A percentile compares a stretch with the other conserved stretches of the same genome.
phyloP scores from a whole-genome alignment of 2,888 invertebrate genomes.

The Drosophila anceps region DNA sequence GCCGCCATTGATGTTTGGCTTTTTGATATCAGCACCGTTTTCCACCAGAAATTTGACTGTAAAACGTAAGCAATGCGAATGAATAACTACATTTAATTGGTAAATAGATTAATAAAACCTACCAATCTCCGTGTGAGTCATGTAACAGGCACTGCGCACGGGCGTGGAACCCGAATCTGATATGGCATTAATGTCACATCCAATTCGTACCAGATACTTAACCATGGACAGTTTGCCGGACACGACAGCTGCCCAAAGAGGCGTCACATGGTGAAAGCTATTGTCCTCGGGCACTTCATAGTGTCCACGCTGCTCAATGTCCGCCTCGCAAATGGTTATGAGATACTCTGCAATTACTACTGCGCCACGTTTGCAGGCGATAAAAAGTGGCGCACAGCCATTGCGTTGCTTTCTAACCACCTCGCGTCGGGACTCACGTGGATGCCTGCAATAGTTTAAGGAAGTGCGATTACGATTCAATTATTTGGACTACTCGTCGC shows the following conservation, averaged over 20 bases:
- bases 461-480: constrained; percentile 22
- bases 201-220: constrained; percentile 91
- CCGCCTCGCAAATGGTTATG: constrained; percentile 92
- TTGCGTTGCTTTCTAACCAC: constrained; percentile 90
- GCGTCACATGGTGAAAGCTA: constrained; percentile 91
- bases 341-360: constrained; percentile 94
- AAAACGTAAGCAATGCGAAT: constrained; percentile 47
- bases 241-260: constrained; percentile 96
- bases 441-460: constrained; percentile 84
- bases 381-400: constrained; percentile 93
- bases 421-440: constrained; percentile 88
- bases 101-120: constrained; percentile 15
- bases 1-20: constrained; percentile 95
- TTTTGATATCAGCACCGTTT: constrained; percentile 93
- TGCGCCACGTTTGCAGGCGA: constrained; percentile 89
- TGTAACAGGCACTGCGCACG: constrained; percentile 96
- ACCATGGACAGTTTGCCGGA: constrained; percentile 92
- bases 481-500: not conserved
- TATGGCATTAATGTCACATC: constrained; percentile 93
- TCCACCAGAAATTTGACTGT: constrained; percentile 90
- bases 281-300: constrained; percentile 94
- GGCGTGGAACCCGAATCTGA: constrained; percentile 96
- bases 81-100: not conserved
- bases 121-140: constrained; percentile 93
- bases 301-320: constrained; percentile 93